Evolutionary conservation across 2,888 invertebrate species (phyloP), one percentile per base, ranked within the genome.

Genomic region (Amphipoea oculea): DNA sequence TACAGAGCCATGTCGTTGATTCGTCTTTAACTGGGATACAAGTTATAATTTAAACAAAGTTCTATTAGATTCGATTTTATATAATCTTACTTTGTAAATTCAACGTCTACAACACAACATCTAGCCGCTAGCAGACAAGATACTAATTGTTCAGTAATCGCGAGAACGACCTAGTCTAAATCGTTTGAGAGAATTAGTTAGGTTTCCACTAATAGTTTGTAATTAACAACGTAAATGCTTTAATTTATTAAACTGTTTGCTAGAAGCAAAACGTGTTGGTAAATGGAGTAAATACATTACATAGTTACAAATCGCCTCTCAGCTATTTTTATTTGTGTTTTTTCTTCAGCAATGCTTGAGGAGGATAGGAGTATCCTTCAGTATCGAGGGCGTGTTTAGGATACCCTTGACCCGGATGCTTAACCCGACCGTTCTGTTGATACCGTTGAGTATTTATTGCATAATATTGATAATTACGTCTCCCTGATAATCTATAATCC

Each of bases 221-320:
- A 86, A 85, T 79, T 86, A 83, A 83, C 79, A 79, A 79, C 40
- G 54, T 73, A 73, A 85, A 76, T 71, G 82, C 36, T 82, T 78
- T 48, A 73, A 82, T 76, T 76, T 73, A 79, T 54, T 60, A 65
- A 81, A 73, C 70, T 69, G 68, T 69, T 65, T 78, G 65, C 69
- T 73, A 29, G 12, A 29, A 66, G 69, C 29, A 54, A 62, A 71
- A 68, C 40, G 48, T 70, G 65, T 82, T 29, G 40, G 7, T 71
- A 36, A 73, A 60, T 70, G 29, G 20, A 71, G 45, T 62, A 67
- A 63, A 71, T 67, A 70, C 54, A 23, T n/a, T 54, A 40, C 57
- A 23, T 57, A 11, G 11, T 23, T n/a, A 57, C 54, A 29, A 65
- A 62, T 63, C 0, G 17, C 51, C 7, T 74, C 2, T 20, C 11